phyloP scores from a whole-genome alignment of 53 echinoderm and acorn worm genomes.

The Luidia sarsii region DNA sequence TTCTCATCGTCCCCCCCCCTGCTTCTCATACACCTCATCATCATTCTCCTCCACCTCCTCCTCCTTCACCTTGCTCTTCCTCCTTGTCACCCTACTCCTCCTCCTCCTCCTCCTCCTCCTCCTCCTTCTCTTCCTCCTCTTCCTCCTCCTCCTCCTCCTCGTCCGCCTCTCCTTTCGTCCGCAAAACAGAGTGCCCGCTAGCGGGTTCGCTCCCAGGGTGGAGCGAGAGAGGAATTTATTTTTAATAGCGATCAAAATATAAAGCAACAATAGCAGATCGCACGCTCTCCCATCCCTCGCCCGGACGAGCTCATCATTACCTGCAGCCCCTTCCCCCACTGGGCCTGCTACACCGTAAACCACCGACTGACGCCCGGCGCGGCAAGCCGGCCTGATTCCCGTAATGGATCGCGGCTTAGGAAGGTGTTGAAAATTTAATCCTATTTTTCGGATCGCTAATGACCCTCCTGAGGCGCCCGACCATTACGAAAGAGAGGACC shows the following conservation, averaged over 20 bases:
- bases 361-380: background rate
- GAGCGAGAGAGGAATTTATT: background rate
- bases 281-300: no score
- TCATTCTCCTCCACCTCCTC: no score
- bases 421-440: conserved; percentile 50
- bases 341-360: no score
- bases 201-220: background rate
- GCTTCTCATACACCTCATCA: no score
- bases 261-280: no score
- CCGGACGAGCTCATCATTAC: no score
- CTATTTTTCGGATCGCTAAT: conserved; percentile 26
- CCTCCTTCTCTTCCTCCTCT: background rate
- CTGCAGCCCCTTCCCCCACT: no score
- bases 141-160: background rate
- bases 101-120: background rate
- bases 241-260: conserved; percentile 15
- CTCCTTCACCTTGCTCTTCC: no score
- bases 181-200: background rate
- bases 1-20: no score
- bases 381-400: background rate
- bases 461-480: conserved; percentile 2
- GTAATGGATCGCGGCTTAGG: conserved; percentile 13
- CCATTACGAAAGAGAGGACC: background rate
- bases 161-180: background rate
- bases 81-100: background rate